Base-by-base conservation (phyloP, 2,113 vertebrate species). In the Serinus canaria region DNA sequence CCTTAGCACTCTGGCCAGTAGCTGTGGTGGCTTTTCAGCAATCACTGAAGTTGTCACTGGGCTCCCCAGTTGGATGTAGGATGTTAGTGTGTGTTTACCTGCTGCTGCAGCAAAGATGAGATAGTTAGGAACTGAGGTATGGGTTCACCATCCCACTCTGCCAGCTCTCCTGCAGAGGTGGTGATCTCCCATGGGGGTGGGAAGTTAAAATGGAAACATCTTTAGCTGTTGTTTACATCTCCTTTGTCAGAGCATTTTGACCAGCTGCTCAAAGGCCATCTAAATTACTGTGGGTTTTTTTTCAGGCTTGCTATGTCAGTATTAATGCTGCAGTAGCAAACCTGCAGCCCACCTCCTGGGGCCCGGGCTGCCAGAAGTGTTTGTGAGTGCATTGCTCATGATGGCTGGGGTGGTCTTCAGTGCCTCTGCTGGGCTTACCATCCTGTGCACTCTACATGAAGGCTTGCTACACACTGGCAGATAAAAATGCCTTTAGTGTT, bases 311-410 rank as follows among this genome's bases (percentile, higher is more conserved):
- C 31, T 76, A 0, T 60, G 17, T 75, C 43, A 28, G 10, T 53
- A 25, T 20, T 55, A 49, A 35, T 10, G 58, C 31, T 67, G 39
- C 27, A 14, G 37, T 22, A 35, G n/a, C 24, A 62, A 70, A 63
- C 21, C 39, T 64, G n/a, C 49, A 64, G 59, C 67, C 53, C 27
- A 5, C 9, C 60, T 75, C 13, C n/a, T 4, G 2, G 27, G 24
- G 8, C 30, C 23, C 17, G 11, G 5, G 55, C 46, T 89, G 47
- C 33, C 43, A 24, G 35, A 50, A 50, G 23, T 8, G 5, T 80
- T 56, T 67, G 22, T 56, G 28, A 46, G 46, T 3, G 9, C 2
- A 0, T 28, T 15, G 43, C n/a, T 53, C 9, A 0, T 31, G 43
- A 10, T 41, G 50, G 11, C 20, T 22, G 25, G 35, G n/a, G 4